These are phyloP conservation scores for Diorhabda sublineata DNA, from an alignment of 1,140 invertebrate genomes.

Conservation along the genomic window DNA sequence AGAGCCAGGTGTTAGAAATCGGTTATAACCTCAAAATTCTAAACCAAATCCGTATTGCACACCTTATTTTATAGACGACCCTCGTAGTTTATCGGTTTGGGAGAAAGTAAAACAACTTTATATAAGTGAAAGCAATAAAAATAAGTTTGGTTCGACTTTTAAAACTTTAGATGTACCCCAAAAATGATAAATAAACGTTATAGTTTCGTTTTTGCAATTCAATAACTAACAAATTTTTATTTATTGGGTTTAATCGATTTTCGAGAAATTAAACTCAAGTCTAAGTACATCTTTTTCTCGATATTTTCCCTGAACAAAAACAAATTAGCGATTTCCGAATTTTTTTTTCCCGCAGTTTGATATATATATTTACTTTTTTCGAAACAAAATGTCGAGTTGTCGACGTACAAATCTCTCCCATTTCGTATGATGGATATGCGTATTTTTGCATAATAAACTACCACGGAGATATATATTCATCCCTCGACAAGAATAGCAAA, in stretches of 20 bases:
- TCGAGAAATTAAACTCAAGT: no score
- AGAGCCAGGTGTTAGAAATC: no score
- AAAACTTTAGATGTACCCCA: neutral
- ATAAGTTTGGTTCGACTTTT: neutral
- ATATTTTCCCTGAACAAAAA: no score
- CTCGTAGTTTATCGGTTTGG: no score
- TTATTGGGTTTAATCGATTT: no score
- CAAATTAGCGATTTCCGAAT: no score
- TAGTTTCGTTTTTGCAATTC: neutral
- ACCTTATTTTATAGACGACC: no score
- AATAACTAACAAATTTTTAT: no score
- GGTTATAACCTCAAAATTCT: no score
- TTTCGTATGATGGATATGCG: conserved; percentile 17
- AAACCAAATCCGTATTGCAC: no score
- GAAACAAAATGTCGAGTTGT: neutral
- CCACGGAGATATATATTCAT: neutral
- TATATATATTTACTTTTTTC: conserved; percentile 3
- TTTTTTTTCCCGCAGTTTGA: neutral
- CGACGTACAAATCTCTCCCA: neutral
- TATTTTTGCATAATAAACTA: conserved; percentile 22
- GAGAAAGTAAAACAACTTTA: conserved; percentile 1
- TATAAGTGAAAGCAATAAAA: conserved; percentile 6
- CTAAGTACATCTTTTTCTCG: no score
- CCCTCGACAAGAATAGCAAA: conserved; percentile 19
- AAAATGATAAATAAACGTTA: neutral